Evolutionary conservation across 2,113 vertebrate species (phyloP).

Genomic region (Nettapus auritus): DNA sequence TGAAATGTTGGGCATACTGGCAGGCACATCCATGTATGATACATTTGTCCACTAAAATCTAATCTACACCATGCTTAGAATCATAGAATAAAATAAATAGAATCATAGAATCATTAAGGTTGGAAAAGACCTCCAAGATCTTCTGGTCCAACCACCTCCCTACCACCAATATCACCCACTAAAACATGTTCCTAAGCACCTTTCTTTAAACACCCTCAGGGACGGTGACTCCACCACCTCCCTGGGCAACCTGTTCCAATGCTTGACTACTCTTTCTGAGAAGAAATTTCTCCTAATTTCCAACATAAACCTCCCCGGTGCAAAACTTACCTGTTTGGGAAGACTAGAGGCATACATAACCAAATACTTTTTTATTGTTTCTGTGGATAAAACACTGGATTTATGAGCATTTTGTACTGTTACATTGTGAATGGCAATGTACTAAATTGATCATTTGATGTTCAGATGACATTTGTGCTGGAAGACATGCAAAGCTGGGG

Average conservation of each 20-base stretch:
- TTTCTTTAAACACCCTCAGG: no score
- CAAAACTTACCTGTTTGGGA: neutral
- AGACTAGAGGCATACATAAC: neutral
- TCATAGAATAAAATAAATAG: no score
- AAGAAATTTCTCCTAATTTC: no score
- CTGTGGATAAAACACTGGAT: neutral
- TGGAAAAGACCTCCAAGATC: no score
- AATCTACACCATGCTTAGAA: accelerated
- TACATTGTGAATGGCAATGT: neutral
- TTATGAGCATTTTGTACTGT: neutral
- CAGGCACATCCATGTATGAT: neutral
- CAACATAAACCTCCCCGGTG: neutral
- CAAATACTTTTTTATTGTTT: neutral
- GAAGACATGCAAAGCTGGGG: neutral
- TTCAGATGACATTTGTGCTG: neutral
- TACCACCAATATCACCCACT: no score
- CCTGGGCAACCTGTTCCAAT: no score
- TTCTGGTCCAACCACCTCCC: no score
- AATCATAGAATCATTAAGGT: no score
- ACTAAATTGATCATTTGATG: neutral
- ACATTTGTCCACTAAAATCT: neutral
- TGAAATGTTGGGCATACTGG: neutral
- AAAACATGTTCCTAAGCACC: no score
- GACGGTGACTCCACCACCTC: no score
- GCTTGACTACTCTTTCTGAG: no score